Conservation (phyloP, 2,888 invertebrate genomes). For the Aquatica leii region DNA sequence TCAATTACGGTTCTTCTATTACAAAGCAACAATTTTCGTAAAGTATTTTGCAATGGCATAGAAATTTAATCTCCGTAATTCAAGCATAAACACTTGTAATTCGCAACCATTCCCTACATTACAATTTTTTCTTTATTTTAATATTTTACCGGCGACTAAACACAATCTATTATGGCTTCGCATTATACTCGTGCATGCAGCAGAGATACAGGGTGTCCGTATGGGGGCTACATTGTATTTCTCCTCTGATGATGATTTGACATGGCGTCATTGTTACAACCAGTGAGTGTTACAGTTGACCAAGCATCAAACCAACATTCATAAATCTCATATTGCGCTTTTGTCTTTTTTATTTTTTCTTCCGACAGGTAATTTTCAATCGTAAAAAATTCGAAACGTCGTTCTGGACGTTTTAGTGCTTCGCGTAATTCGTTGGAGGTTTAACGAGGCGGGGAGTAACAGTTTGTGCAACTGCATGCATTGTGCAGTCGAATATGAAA, state of each 20-base stretch:
- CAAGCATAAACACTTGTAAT: slow-evolving; percentile 35
- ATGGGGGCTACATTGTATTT: slow-evolving; percentile 36
- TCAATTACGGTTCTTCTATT: no score
- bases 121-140: slow-evolving; percentile 33
- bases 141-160: slow-evolving; percentile 41
- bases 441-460: slow-evolving; percentile 30
- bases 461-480: slow-evolving; percentile 52
- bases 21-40: not conserved
- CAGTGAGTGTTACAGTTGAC: slow-evolving; percentile 44
- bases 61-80: slow-evolving; percentile 29
- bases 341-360: not conserved
- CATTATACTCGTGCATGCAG: slow-evolving; percentile 37
- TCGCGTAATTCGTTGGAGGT: no score
- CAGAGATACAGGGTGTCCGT: slow-evolving; percentile 41
- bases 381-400: not conserved
- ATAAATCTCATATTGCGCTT: not conserved
- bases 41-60: slow-evolving; percentile 2
- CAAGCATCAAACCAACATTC: slow-evolving; percentile 24
- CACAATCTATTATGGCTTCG: slow-evolving; percentile 41
- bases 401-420: not conserved
- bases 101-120: slow-evolving; percentile 33
- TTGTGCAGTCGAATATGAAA: slow-evolving; percentile 61
- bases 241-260: slow-evolving; percentile 41
- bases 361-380: not conserved
- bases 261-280: slow-evolving; percentile 43